Evolutionary conservation across 2,797 vertebrate species (phyloP).

Genomic region (Coregonus sp.): DNA sequence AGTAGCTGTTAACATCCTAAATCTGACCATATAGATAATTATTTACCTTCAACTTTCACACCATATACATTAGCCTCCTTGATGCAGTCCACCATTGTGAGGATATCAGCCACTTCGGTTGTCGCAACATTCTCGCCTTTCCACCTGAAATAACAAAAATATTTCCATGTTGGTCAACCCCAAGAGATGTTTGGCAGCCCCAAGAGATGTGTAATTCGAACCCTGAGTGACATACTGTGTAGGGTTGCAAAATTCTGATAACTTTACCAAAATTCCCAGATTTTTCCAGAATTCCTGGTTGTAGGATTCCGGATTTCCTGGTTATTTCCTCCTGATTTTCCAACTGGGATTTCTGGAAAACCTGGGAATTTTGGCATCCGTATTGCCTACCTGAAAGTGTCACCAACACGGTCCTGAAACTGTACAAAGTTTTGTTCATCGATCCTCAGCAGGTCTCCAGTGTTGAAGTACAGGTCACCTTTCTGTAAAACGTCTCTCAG

Average conservation of each 20-base stretch:
- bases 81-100: conserved; percentile 75
- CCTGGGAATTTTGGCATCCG: not conserved
- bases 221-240: not conserved
- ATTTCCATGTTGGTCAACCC: not conserved
- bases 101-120: conserved; percentile 83
- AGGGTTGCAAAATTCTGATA: not conserved
- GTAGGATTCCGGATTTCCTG: too few species aligned
- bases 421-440: conserved; percentile 86
- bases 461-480: conserved; percentile 90
- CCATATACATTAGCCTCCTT: conserved; percentile 89
- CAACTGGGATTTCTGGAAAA: not conserved
- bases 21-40: not conserved
- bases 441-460: conserved; percentile 83
- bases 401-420: conserved; percentile 89
- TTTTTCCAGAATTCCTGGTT: not conserved
- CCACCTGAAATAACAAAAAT: conserved; percentile 75
- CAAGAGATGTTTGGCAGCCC: not conserved
- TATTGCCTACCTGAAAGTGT: conserved; percentile 83
- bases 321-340: not conserved
- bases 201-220: not conserved
- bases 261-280: not conserved
- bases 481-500: conserved; percentile 83
- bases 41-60: conserved; percentile 84
- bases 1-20: too few species aligned
- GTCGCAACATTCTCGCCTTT: conserved; percentile 96